These are phyloP conservation scores for Tetraodon nigroviridis DNA, from an alignment of 2,113 vertebrate species.

Conservation along the genomic window DNA sequence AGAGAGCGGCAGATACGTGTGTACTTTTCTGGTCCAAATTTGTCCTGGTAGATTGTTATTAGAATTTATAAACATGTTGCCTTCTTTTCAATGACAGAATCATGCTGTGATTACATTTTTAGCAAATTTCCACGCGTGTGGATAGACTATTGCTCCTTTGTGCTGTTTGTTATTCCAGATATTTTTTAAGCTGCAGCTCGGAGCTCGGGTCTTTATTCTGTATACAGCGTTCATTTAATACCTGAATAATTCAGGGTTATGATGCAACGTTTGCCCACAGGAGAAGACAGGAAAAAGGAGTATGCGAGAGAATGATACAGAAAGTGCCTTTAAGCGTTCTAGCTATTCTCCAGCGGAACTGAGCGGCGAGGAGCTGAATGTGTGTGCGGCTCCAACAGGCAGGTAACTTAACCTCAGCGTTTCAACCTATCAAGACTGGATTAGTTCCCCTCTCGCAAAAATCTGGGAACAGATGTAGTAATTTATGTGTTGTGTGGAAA, in stretches of 20 bases:
- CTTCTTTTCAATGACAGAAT: too few species aligned
- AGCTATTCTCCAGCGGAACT: neutral
- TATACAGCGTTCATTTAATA: neutral
- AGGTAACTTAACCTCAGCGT: too few species aligned
- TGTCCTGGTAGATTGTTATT: conserved; percentile 26
- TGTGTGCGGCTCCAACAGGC: too few species aligned
- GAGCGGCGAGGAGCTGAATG: neutral
- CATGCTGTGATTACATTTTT: too few species aligned
- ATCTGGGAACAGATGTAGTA: too few species aligned
- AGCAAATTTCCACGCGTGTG: too few species aligned
- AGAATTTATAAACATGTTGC: too few species aligned
- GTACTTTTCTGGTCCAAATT: conserved; percentile 34
- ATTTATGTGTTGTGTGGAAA: too few species aligned
- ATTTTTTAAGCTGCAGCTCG: neutral
- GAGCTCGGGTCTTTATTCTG: neutral
- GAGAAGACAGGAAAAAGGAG: neutral
- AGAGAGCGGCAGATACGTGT: conserved; percentile 32
- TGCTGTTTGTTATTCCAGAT: neutral
- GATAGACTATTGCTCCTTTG: too few species aligned
- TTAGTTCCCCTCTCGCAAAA: too few species aligned
- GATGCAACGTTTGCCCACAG: neutral
- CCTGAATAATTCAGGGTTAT: neutral
- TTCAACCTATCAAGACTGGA: too few species aligned
- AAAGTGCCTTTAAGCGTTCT: neutral
- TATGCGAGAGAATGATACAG: neutral